Base-by-base conservation (phyloP, 2,797 vertebrate genomes). In the Okamejei kenojei region DNA sequence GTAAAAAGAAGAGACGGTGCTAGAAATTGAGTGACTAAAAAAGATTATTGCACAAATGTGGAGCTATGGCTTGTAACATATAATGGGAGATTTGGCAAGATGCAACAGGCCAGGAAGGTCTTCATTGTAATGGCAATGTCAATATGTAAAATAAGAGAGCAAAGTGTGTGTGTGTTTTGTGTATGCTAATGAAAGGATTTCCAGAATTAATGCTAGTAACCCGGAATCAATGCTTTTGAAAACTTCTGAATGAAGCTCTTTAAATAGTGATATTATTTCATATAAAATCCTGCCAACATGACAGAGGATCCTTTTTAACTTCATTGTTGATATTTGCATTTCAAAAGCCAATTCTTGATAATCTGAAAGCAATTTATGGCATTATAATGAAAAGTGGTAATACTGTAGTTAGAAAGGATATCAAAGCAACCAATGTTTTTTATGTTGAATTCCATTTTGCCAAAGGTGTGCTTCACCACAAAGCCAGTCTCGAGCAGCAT, bases 291-390 rank as follows among this genome's bases (percentile, higher is more conserved):
- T 65, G 61, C 84, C 19, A 63, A 32, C 61, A 21, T 88, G 29
- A 88, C n/a, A 88, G 32, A 32, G 58, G 58, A 86, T 32, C 29
- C 15, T 19, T 32, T 86, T 58, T 86, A n/a, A 1, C 13, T 88
- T 88, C 7, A 88, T 35, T 88, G 32, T 88, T 68, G n/a, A 19
- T 8, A 68, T 88, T 88, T 65, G 19, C n/a, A 68, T 86, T 86
- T 86, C 82, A 86, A 86, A 86, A 86, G 82, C 82, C 29, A 32
- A n/a, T 86, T 86, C 82, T 86, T 86, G 38, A 82, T 61, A 84
- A 26, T 84, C 26, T 65, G 84, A 88, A 68, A 35, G 65, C 61
- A 88, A n/a, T 65, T 68, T 29, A n/a, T 21, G 8, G 65, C 7
- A 88, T 19, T 65, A 65, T 88, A 32, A 88, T 88, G n/a, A 68